Evolutionary conservation across 1,140 invertebrate species (phyloP).

Genomic region (Capitella teleta): DNA sequence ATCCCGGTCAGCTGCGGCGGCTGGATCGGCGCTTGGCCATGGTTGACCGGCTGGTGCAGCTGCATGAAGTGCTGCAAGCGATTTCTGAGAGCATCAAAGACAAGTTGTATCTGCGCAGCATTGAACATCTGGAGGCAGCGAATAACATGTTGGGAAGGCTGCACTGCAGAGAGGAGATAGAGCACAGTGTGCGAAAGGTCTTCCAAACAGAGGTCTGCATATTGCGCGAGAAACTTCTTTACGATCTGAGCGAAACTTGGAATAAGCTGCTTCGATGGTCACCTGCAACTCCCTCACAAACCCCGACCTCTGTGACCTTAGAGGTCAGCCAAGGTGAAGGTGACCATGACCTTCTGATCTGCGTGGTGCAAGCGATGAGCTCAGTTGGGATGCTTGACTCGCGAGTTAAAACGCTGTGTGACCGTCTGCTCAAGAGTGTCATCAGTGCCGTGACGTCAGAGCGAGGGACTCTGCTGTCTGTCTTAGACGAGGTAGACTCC

Average conservation of each 20-base stretch:
- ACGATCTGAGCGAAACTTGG: slow-evolving; percentile 10
- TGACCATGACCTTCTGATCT: background rate
- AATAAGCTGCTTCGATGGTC: slow-evolving; percentile 8
- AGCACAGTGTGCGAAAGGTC: slow-evolving; percentile 3
- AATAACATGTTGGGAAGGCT: background rate
- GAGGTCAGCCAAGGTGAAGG: background rate
- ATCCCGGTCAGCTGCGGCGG: no score
- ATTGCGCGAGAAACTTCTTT: slow-evolving; percentile 8
- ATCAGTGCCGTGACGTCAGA: slow-evolving; percentile 2
- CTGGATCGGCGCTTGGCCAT: background rate
- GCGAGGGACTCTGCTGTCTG: slow-evolving; percentile 1
- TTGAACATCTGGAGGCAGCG: slow-evolving; percentile 3
- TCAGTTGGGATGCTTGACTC: slow-evolving; percentile 6
- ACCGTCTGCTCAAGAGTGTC: slow-evolving; percentile 1
- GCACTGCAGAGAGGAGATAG: slow-evolving; percentile 1
- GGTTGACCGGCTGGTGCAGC: background rate
- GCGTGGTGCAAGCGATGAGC: slow-evolving; percentile 4
- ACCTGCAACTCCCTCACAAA: background rate
- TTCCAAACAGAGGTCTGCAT: slow-evolving; percentile 9
- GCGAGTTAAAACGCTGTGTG: slow-evolving; percentile 4
- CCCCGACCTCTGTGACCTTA: background rate
- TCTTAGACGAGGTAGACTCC: slow-evolving; percentile 1
- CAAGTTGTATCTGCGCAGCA: background rate
- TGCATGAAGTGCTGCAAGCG: background rate
- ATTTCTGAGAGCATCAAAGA: background rate